Evolutionary conservation across 1,140 invertebrate species (phyloP).

Genomic region (Camponotus floridanus): DNA sequence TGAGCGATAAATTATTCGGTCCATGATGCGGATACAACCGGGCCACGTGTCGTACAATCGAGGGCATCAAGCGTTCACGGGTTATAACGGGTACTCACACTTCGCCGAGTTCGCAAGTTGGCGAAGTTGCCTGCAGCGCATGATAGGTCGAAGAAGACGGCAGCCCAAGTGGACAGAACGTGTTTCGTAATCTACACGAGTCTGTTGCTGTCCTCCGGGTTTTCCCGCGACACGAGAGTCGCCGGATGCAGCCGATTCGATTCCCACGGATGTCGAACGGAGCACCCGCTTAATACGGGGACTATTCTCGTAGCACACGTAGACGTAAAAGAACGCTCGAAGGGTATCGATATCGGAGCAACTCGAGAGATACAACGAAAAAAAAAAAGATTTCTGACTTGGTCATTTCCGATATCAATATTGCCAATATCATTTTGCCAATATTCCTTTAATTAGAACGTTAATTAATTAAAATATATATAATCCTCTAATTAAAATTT

Average conservation of each 20-base stretch:
- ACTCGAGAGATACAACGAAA: neutral
- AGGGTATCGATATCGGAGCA: conserved; percentile 23
- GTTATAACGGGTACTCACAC: conserved; percentile 39
- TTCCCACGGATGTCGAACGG: conserved; percentile 68
- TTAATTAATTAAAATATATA: too few relatives aligned
- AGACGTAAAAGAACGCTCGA: conserved; percentile 31
- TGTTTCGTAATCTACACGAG: conserved; percentile 43
- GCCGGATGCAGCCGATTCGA: conserved; percentile 54
- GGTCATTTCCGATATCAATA: neutral
- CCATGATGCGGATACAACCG: neutral
- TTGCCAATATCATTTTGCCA: neutral
- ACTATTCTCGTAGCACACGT: conserved; percentile 15
- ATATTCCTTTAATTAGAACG: neutral
- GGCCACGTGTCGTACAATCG: conserved; percentile 2
- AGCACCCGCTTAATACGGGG: conserved; percentile 25
- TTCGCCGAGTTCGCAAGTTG: conserved; percentile 43
- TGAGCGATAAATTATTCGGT: neutral
- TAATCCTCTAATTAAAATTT: conserved; percentile 19
- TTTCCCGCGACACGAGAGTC: conserved; percentile 28
- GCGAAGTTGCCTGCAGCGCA: conserved; percentile 47
- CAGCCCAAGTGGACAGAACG: conserved; percentile 43
- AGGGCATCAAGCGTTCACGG: conserved; percentile 11
- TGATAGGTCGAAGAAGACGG: conserved; percentile 38
- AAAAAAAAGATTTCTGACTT: conserved; percentile 13
- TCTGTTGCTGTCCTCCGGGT: conserved; percentile 39